Percentiles rank a stretch among this genome's conserved stretches.
Evolutionary conservation across 2,113 vertebrate species (phyloP).

Genomic region (Pterocles gutturalis): DNA sequence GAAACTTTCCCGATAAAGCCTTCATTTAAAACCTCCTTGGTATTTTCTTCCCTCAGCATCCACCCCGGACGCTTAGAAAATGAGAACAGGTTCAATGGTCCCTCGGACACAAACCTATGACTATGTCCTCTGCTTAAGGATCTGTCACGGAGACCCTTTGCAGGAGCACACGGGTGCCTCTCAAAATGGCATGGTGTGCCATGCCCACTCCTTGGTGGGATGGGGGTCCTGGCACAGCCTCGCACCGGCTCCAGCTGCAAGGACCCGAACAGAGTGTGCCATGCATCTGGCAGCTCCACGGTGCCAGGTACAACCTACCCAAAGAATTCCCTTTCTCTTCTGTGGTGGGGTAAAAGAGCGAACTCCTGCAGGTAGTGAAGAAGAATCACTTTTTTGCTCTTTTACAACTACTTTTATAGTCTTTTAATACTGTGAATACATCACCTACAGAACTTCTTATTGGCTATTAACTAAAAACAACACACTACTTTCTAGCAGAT

Average conservation of each 20-base stretch:
- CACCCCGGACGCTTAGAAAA: not conserved
- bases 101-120: not conserved
- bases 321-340: not conserved
- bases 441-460: no score
- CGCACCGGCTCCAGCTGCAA: not conserved
- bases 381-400: no score
- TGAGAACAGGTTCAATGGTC: not conserved
- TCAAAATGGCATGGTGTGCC: accelerated
- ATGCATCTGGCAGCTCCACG: not conserved
- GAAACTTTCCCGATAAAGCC: not conserved
- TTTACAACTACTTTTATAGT: no score
- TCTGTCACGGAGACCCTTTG: not conserved
- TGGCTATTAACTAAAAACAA: no score
- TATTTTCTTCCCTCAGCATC: not conserved
- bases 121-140: not conserved
- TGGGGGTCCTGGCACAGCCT: not conserved
- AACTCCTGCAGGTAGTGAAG: no score
- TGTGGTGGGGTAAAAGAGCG: no score
- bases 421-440: no score
- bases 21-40: not conserved
- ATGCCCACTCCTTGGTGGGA: not conserved
- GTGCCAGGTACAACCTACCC: no score
- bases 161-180: not conserved
- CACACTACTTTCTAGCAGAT: no score
- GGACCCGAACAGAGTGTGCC: not conserved